Evolutionary conservation across 2,797 vertebrate genomes (phyloP).

Genomic region (Pachyuromys duprasi): DNA sequence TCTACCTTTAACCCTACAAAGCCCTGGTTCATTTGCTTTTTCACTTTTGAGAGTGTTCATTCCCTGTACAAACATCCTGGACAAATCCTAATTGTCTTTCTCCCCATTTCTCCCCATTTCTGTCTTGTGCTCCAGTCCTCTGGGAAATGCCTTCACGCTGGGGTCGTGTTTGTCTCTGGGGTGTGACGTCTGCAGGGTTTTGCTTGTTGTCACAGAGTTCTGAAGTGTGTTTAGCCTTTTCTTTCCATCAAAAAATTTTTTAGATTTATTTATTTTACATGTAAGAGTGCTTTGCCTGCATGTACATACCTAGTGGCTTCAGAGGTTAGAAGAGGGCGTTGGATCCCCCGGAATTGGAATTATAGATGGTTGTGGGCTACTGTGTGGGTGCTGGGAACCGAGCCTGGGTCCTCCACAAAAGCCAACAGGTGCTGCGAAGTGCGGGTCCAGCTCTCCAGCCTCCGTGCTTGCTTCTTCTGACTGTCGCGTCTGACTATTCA

Average conservation of each 20-base stretch:
- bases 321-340: not conserved
- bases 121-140: not conserved
- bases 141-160: not conserved
- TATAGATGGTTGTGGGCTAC: not conserved
- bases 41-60: slow-evolving; percentile 51
- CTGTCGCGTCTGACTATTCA: not conserved
- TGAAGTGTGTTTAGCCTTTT: slow-evolving; percentile 13
- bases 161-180: not conserved
- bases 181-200: not conserved
- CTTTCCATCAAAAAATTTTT: not conserved
- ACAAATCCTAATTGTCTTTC: not conserved
- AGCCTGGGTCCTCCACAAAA: not conserved
- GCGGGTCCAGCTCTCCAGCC: not conserved
- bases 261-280: not conserved
- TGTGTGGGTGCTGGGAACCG: not conserved
- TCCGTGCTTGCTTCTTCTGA: not conserved
- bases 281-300: not conserved
- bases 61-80: not conserved
- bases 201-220: not conserved
- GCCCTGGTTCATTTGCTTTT: not conserved
- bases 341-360: not conserved
- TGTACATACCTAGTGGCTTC: not conserved
- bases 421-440: not conserved
- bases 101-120: not conserved
- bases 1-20: not conserved